A percentile compares a stretch with the other conserved stretches of the same genome.
phyloP scores from a whole-genome alignment of 2,797 vertebrate genomes.

The Meriones psammophilus region DNA sequence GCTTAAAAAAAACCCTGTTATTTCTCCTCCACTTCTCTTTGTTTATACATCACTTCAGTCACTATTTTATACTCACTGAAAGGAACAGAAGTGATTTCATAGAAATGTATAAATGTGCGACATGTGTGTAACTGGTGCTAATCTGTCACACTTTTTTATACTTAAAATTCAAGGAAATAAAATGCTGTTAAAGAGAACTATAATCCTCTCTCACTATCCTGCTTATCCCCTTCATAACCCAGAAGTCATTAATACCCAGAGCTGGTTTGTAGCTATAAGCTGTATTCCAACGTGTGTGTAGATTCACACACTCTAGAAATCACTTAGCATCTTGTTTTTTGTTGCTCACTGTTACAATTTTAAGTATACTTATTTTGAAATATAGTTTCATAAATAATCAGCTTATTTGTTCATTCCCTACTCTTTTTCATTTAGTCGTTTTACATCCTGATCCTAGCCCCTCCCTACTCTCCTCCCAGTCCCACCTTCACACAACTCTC shows the following conservation, averaged over 20 bases:
- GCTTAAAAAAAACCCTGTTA: conserved; percentile 15
- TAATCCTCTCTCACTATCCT: background rate
- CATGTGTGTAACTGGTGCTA: conserved; percentile 19
- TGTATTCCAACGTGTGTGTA: background rate
- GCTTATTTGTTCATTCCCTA: background rate
- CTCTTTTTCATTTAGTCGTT: background rate
- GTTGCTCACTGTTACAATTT: background rate
- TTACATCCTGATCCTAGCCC: too few species aligned
- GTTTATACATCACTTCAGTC: background rate
- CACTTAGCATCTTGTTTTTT: background rate
- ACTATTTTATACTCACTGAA: conserved; percentile 23
- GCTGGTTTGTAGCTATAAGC: background rate
- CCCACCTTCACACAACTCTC: too few species aligned
- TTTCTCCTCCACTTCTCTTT: background rate
- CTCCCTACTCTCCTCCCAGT: too few species aligned
- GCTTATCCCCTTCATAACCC: background rate
- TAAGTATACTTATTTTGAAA: background rate
- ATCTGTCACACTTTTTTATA: background rate
- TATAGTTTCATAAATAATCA: background rate
- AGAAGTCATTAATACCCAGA: background rate
- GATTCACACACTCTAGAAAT: background rate
- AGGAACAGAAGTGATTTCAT: conserved; percentile 32
- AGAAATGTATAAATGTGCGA: background rate
- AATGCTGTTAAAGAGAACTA: background rate
- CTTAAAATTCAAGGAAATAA: conserved; percentile 18